phyloP scores from a whole-genome alignment of 1,140 invertebrate species.

The Drosophila murphyi region DNA sequence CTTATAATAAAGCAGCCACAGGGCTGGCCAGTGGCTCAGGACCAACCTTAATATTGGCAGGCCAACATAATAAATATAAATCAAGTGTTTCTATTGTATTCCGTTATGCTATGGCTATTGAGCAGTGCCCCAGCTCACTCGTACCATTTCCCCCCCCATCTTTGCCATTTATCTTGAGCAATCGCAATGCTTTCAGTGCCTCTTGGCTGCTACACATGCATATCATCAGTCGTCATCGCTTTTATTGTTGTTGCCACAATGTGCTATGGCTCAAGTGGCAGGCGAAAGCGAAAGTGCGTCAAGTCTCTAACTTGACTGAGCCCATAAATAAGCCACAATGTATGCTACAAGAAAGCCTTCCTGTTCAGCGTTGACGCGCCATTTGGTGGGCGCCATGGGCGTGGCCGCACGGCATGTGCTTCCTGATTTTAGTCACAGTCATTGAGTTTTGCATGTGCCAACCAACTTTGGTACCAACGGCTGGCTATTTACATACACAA shows the following conservation, averaged over 20 bases:
- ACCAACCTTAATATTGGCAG: constrained; percentile 61
- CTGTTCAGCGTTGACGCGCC: constrained; percentile 23
- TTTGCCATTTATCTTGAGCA: constrained; percentile 47
- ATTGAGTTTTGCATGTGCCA: constrained; percentile 15
- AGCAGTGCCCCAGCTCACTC: not conserved
- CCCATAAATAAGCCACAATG: constrained; percentile 40
- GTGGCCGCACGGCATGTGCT: constrained; percentile 23
- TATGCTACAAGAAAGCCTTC: constrained; percentile 12
- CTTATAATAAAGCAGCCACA: constrained; percentile 61
- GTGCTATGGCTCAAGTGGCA: constrained; percentile 2
- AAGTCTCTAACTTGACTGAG: constrained; percentile 29
- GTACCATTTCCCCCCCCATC: not conserved
- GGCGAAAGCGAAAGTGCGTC: constrained; percentile 31
- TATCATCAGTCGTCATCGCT: constrained; percentile 51
- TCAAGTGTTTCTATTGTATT: constrained; percentile 69
- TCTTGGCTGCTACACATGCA: constrained; percentile 33
- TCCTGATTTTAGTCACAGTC: constrained; percentile 30
- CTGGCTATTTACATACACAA: not conserved
- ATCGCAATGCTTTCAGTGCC: constrained; percentile 25
- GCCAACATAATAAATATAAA: constrained; percentile 79
- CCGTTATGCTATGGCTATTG: constrained; percentile 17
- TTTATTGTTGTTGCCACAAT: constrained; percentile 39
- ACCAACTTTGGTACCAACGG: not conserved
- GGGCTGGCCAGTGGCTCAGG: not conserved
- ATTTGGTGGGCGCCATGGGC: constrained; percentile 25